Conservation (phyloP, 30 jellyfish, hydroid and myxozoan species). For the Chrysaora quinquecirrha region DNA sequence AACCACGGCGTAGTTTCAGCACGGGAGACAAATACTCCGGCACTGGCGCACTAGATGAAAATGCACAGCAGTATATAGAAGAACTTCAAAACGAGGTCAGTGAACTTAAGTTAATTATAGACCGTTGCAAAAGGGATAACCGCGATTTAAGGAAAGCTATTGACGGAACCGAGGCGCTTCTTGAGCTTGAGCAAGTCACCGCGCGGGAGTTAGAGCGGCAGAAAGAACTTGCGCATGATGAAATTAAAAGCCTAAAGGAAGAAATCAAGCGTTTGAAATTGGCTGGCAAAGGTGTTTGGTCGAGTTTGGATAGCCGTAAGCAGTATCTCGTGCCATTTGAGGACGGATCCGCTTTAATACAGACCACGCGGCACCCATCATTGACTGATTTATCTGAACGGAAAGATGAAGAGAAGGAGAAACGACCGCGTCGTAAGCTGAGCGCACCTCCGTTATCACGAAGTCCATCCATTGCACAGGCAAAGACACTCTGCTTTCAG, state of each 20-base stretch:
- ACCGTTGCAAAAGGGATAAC: conserved; percentile 28
- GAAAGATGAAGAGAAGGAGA: conserved; percentile 7
- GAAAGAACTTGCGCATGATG: conserved; percentile 32
- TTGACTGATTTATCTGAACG: conserved; percentile 50
- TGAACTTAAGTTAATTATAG: conserved; percentile 21
- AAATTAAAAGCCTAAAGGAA: conserved; percentile 27
- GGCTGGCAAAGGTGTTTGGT: neutral
- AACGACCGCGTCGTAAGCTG: conserved; percentile 34
- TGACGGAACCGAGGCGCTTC: conserved; percentile 41
- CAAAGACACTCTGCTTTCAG: conserved; percentile 76
- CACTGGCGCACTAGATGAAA: neutral
- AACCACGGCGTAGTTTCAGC: conserved; percentile 54
- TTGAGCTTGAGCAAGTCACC: conserved; percentile 46
- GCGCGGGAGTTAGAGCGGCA: conserved; percentile 51
- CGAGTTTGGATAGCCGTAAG: neutral
- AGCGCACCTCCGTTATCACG: conserved; percentile 53
- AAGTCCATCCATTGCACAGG: conserved; percentile 67
- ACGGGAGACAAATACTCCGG: conserved; percentile 38
- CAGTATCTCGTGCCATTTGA: neutral
- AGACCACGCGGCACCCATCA: conserved; percentile 36
- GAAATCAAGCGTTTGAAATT: conserved; percentile 30
- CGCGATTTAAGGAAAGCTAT: conserved; percentile 46
- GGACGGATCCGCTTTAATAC: conserved; percentile 5
- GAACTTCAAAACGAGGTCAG: conserved; percentile 33
- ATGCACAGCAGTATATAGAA: conserved; percentile 45